A percentile compares a stretch with the other conserved stretches of the same genome.
Evolutionary conservation across 2,113 vertebrate species (phyloP).

Genomic region (Polypterus senegalus): DNA sequence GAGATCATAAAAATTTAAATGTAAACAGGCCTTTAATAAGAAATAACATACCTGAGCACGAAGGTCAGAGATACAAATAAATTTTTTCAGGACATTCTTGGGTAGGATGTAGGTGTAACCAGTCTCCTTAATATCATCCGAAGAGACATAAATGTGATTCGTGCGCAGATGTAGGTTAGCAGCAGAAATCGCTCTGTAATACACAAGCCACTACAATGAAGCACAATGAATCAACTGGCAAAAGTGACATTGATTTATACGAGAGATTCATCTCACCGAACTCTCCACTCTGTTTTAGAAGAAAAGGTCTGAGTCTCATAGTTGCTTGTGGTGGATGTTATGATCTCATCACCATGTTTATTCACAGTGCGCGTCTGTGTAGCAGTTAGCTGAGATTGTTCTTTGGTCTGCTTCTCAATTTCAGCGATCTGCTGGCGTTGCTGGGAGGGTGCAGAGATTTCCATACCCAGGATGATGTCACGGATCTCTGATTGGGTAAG

Average conservation of each 20-base stretch:
- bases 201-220: not conserved
- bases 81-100: conserved; percentile 96
- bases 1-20: too few species aligned
- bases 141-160: conserved; percentile 97
- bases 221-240: not conserved
- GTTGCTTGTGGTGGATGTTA: conserved; percentile 97
- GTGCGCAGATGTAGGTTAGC: conserved; percentile 93
- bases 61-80: conserved; percentile 96
- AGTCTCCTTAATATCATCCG: conserved; percentile 95
- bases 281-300: conserved; percentile 95
- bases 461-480: conserved; percentile 98
- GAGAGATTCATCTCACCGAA: conserved; percentile 55
- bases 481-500: conserved; percentile 95
- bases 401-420: conserved; percentile 98
- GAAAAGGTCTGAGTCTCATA: conserved; percentile 98
- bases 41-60: conserved; percentile 69
- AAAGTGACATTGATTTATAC: not conserved
- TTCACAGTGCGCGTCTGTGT: conserved; percentile 96
- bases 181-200: conserved; percentile 84
- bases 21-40: too few species aligned
- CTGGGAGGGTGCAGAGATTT: conserved; percentile 94
- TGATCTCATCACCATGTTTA: conserved; percentile 97
- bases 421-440: conserved; percentile 98
- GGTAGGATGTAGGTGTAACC: conserved; percentile 96
- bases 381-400: conserved; percentile 92